A percentile compares a stretch with the other conserved stretches of the same genome.
Conservation (phyloP, 1,140 invertebrate genomes). For the Diorhabda carinulata region DNA sequence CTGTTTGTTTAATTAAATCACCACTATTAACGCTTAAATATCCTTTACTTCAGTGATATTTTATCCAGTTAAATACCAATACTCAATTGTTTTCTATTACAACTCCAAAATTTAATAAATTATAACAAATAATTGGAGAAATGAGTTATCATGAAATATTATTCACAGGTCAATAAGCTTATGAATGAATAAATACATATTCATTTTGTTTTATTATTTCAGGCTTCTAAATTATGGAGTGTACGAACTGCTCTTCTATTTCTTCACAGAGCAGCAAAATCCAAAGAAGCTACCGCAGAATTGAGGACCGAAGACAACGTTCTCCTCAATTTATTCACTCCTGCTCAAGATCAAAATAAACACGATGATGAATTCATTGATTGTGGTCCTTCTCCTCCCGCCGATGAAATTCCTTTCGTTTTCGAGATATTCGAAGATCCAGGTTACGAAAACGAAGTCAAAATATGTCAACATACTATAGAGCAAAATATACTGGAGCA, state of each 20-base stretch:
- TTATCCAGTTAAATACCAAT: too few relatives aligned
- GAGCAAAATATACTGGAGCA: slow-evolving; percentile 66
- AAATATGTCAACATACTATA: slow-evolving; percentile 69
- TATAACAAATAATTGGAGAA: too few relatives aligned
- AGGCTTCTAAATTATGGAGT: background rate
- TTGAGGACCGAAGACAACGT: background rate
- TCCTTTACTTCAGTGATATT: too few relatives aligned
- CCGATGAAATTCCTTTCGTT: slow-evolving; percentile 68
- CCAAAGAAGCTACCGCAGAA: background rate
- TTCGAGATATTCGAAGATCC: slow-evolving; percentile 69
- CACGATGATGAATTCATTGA: slow-evolving; percentile 58
- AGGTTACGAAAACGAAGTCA: slow-evolving; percentile 55
- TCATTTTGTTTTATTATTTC: background rate
- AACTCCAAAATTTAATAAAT: too few relatives aligned
- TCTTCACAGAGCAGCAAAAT: background rate
- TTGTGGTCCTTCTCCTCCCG: slow-evolving; percentile 66
- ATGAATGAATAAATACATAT: too few relatives aligned
- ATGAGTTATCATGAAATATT: too few relatives aligned
- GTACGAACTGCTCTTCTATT: background rate
- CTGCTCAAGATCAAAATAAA: background rate
- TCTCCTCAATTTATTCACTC: background rate
- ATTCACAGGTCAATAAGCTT: too few relatives aligned
- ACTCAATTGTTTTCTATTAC: too few relatives aligned
- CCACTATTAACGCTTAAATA: too few relatives aligned
- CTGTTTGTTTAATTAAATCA: too few relatives aligned